A percentile compares a stretch with the other conserved stretches of the same genome.
Conservation (phyloP, 2,797 vertebrate species). For the Oophaga sylvatica region DNA sequence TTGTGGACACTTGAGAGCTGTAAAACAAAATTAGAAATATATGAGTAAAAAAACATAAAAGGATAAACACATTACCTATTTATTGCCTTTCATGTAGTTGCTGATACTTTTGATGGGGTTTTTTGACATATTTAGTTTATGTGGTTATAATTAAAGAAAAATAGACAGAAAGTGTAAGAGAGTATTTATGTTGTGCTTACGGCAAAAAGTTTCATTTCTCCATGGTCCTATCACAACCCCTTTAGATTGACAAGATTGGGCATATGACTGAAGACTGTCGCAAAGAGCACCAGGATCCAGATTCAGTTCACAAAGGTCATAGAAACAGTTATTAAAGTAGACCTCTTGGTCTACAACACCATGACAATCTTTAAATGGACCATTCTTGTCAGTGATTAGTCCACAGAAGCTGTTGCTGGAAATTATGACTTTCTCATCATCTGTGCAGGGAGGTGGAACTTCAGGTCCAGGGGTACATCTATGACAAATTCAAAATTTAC, state of each 20-base stretch:
- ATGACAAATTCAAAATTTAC: background rate
- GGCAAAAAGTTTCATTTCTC: slow-evolving; percentile 70
- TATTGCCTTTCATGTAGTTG: no score
- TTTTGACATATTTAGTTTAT: background rate
- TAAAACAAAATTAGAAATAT: background rate
- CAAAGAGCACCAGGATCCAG: slow-evolving; percentile 62
- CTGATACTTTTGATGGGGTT: no score
- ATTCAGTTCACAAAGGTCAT: slow-evolving; percentile 68
- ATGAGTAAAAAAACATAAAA: background rate
- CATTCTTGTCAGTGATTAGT: slow-evolving; percentile 56
- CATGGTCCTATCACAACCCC: slow-evolving; percentile 63
- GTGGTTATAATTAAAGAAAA: background rate
- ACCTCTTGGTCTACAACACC: slow-evolving; percentile 60
- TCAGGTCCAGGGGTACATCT: slow-evolving; percentile 63
- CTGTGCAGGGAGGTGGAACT: slow-evolving; percentile 61
- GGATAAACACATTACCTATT: background rate
- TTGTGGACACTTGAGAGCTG: slow-evolving; percentile 20
- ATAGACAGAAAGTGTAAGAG: background rate
- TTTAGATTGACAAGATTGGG: slow-evolving; percentile 65
- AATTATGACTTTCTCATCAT: slow-evolving; percentile 63
- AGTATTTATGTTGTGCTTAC: slow-evolving; percentile 64
- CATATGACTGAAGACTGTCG: slow-evolving; percentile 69
- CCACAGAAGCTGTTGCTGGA: slow-evolving; percentile 67
- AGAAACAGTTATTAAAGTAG: slow-evolving; percentile 66
- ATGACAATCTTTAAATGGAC: slow-evolving; percentile 66